Base-by-base conservation (phyloP, 2,888 invertebrate genomes). In the Drepanosiphum platanoidis region DNA sequence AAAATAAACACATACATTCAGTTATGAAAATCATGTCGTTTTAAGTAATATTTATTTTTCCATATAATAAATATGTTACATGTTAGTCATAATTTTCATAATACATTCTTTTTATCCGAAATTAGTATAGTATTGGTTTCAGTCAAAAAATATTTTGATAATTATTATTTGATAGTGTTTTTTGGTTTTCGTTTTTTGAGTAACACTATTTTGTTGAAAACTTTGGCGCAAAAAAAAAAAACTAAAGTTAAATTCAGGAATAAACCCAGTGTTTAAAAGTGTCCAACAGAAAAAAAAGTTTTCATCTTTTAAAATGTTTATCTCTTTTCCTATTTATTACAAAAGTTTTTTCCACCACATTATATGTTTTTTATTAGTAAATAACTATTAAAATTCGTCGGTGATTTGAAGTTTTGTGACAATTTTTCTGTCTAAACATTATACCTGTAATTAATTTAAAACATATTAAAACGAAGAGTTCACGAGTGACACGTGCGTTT, bases 131-230 rank as follows among this genome's bases (percentile, higher is more conserved):
- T n/a, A n/a, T n/a, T n/a, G 9, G 4, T 3, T 42, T 13, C 11
- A 42, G 9, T 9, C 42, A 42, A 13, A 42, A 42, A 42, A 42
- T 42, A 13, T 3, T 42, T 8, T 1, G 3, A 61, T 22, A n/a
- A 42, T 42, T 42, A 46, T 46, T 46, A 8, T 61, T 61, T 61
- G 61, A 61, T 61, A 61, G 46, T n/a, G n/a, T n/a, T n/a, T 61
- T 30, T 13, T 58, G 5, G 15, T 75, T 75, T 58, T 58, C 1
- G 18, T 52, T 52, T 52, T n/a, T 52, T 32, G 2, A 52, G 13
- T 32, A 52, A 74, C 34, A 74, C 22, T 74, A 18, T 36, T 61
- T 75, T 46, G 46, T 36, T 18, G n/a, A 34, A 75, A 75, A 75
- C 34, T 75, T 22, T 58, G 22, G 13, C 18, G 18, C 9, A 32